Conservation (phyloP, 2,797 vertebrate genomes). For the Gambelia wislizenii region DNA sequence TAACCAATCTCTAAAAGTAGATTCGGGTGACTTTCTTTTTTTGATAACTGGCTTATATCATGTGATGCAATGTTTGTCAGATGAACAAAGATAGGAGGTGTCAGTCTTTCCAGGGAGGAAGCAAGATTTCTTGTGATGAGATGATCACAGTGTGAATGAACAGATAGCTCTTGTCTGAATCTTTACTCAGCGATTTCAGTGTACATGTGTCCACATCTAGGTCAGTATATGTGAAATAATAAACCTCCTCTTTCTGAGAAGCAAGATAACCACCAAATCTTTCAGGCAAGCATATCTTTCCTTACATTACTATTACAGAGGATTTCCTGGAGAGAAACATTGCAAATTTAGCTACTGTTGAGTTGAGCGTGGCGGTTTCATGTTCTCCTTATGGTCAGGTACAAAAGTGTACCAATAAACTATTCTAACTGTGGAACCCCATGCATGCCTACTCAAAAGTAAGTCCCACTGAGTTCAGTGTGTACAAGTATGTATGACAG, state of each 20-base stretch:
- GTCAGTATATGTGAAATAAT: neutral
- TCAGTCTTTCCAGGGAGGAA: neutral
- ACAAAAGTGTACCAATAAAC: neutral
- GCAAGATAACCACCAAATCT: no score
- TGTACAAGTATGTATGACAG: neutral
- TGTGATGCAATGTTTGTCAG: neutral
- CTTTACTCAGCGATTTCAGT: neutral
- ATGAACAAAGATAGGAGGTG: neutral
- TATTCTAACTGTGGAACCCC: neutral
- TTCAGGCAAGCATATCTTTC: neutral
- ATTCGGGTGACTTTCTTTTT: neutral
- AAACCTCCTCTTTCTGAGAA: neutral
- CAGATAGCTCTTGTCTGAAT: neutral
- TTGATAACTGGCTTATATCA: neutral
- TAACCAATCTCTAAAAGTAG: slow-evolving; percentile 3
- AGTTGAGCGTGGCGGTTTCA: neutral
- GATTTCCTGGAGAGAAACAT: neutral
- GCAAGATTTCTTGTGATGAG: neutral
- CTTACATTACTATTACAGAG: neutral
- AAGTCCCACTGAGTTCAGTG: neutral
- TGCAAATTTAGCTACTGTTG: neutral
- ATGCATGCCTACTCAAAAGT: neutral
- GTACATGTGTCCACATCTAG: neutral
- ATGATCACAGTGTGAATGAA: neutral
- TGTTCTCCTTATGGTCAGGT: neutral